Evolutionary conservation across 2,797 vertebrate species (phyloP).

Genomic region (Eulemur mongoz): DNA sequence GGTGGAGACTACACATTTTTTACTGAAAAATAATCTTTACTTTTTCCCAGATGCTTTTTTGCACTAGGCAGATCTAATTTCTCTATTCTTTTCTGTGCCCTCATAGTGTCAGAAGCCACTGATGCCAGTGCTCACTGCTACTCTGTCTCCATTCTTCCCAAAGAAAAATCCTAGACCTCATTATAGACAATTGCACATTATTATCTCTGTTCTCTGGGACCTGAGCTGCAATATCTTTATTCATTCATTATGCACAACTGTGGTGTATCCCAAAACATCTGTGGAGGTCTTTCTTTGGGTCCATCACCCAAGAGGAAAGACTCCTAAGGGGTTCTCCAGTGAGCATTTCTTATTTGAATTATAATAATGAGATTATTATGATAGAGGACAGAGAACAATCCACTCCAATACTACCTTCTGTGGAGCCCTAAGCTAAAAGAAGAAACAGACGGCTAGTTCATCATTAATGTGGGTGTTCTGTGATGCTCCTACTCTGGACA

Average conservation of each 20-base stretch:
- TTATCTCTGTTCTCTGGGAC: accelerated
- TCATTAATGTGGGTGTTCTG: background rate
- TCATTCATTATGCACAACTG: background rate
- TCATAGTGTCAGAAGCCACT: background rate
- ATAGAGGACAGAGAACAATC: background rate
- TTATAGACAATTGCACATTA: background rate
- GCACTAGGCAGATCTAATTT: background rate
- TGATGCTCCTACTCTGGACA: background rate
- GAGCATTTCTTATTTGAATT: background rate
- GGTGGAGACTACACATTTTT: background rate
- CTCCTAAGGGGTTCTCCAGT: background rate
- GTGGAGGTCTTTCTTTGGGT: background rate
- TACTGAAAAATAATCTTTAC: background rate
- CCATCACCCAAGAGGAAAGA: background rate
- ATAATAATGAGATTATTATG: background rate
- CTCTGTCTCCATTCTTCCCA: background rate
- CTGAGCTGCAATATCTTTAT: background rate
- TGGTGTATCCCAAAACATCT: background rate
- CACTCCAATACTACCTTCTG: background rate
- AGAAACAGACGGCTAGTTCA: background rate
- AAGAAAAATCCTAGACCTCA: background rate
- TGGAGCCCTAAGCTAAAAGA: background rate
- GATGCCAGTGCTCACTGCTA: background rate
- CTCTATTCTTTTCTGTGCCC: background rate
- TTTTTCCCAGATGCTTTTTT: background rate